A percentile compares a stretch with the other conserved stretches of the same genome.
phyloP scores from a whole-genome alignment of 2,113 vertebrate species.

The Fulmarus glacialis region DNA sequence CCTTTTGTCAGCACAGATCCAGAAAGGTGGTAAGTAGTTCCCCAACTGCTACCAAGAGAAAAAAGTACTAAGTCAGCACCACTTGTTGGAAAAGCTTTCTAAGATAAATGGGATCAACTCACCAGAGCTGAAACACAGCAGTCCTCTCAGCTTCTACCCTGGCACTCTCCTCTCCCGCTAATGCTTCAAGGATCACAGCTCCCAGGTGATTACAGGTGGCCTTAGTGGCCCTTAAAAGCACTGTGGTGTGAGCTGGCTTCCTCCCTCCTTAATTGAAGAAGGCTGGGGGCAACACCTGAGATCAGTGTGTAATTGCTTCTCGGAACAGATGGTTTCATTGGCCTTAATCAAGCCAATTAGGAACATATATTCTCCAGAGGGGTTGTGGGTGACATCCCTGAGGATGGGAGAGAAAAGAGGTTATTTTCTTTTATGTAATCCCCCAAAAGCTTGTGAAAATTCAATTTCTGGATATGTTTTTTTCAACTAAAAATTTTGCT shows the following conservation, averaged over 20 bases:
- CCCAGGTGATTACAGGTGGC: rapidly evolving
- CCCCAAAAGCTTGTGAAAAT: neutral
- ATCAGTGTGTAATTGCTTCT: neutral
- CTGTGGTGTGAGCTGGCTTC: neutral
- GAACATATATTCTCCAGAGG: neutral
- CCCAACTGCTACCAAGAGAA: neutral
- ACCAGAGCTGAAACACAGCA: neutral
- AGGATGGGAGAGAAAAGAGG: neutral
- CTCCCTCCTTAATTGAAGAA: neutral
- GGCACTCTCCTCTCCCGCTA: rapidly evolving
- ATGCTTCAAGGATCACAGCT: rapidly evolving
- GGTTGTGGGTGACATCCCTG: neutral
- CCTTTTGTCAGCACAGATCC: neutral
- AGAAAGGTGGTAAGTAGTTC: neutral
- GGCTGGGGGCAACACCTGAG: neutral
- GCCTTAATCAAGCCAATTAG: neutral
- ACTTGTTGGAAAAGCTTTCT: neutral
- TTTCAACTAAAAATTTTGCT: neutral
- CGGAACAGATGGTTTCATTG: neutral
- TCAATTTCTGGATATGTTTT: neutral
- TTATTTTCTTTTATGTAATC: neutral
- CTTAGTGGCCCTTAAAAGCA: neutral
- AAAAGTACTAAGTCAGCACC: rapidly evolving
- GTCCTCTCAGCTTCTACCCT: neutral
- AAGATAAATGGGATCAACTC: neutral